Conservation (phyloP, 2,888 invertebrate species). For the Willowsia nigromaculata region DNA sequence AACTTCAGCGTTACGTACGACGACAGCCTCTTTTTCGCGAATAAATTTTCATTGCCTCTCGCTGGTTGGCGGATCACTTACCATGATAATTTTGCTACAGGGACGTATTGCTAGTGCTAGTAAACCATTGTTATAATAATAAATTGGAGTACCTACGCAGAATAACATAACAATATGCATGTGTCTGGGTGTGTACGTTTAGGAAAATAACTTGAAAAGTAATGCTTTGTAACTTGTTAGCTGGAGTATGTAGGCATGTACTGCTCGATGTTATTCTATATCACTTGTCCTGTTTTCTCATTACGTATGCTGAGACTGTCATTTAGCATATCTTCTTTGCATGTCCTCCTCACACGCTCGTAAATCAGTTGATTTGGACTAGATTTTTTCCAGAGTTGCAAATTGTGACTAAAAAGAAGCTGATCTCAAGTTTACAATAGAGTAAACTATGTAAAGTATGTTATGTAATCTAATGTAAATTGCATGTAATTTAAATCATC, state of each 20-base stretch:
- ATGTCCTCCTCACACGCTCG: slow-evolving; percentile 62
- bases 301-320: slow-evolving; percentile 70
- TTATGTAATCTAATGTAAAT: neutral
- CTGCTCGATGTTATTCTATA: slow-evolving; percentile 27
- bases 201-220: neutral
- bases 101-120: slow-evolving; percentile 33
- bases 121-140: slow-evolving; percentile 15
- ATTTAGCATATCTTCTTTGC: slow-evolving; percentile 67
- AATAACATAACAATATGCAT: neutral
- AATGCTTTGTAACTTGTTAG: neutral
- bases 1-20: slow-evolving; percentile 12
- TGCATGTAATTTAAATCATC: neutral
- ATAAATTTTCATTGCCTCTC: slow-evolving; percentile 71
- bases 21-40: slow-evolving; percentile 45
- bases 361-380: slow-evolving; percentile 66
- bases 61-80: slow-evolving; percentile 69
- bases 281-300: slow-evolving; percentile 53
- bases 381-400: slow-evolving; percentile 7
- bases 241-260: neutral
- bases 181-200: neutral
- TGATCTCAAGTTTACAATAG: neutral
- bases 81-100: slow-evolving; percentile 69
- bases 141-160: neutral
- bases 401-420: neutral
- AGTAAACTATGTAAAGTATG: neutral